Evolutionary conservation across 2,113 vertebrate species (phyloP), one percentile per base, ranked within the genome.

Genomic region (Orycteropus afer): DNA sequence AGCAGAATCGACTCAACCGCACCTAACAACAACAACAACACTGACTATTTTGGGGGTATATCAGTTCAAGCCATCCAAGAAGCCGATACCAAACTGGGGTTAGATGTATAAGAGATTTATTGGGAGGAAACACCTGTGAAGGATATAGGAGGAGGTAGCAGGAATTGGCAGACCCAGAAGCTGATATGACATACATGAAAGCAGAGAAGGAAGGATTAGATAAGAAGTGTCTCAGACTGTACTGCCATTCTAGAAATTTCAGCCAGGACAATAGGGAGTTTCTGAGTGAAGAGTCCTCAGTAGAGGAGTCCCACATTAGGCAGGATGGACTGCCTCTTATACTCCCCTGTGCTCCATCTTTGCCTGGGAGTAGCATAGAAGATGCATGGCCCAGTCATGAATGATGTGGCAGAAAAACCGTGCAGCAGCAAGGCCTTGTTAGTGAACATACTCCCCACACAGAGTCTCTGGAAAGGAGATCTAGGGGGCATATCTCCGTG

Each of bases 281-380:
- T 49, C 7, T 0, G 13, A 15, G 47, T 40, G 18, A n/a, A 63
- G 55, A 8, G 3, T 5, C 0, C 11, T 7, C 7, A 7, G 40
- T 10, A 67, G 47, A 55, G 14, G 55, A 82, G 25, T 40, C 45
- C 71, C 2, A 22, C 1, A 0, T 25, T 37, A 6, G 34, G 40
- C 13, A 13, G 34, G 5, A 49, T 4, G n/a, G 27, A 25, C 27
- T 49, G 11, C 7, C 2, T 12, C 11, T 2, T 49, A 1, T 7
- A n/a, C 27, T 1, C 34, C 3, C 5, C 13, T 5, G 6, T 59
- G 40, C 32, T 23, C 18, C 7, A 11, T 20, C 22, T 49, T 53
- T 8, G 17, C 25, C 53, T 86, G 47, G 45, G 34, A 86, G 47
- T 40, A 86, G 6, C 7, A 20, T 3, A 1, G 5, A 57, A 32